Evolutionary conservation across 2,888 invertebrate species (phyloP).

Genomic region (Pterobdella sp.): DNA sequence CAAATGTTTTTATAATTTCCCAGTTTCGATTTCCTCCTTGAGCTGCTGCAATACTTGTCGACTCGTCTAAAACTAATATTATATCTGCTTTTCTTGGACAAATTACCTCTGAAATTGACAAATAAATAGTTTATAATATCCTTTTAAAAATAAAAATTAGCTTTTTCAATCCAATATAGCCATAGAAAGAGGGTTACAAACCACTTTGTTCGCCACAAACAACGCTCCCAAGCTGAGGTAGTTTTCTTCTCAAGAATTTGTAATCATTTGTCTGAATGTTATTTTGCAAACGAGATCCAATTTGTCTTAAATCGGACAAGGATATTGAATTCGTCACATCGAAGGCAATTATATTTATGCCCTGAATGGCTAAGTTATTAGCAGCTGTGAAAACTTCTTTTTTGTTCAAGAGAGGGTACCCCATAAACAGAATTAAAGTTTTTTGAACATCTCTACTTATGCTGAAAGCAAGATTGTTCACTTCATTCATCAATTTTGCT

Average conservation of each 20-base stretch:
- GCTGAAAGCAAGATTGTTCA: neutral
- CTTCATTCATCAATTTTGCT: neutral
- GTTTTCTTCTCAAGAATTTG: slow-evolving; percentile 18
- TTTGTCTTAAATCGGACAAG: slow-evolving; percentile 11
- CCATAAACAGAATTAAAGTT: slow-evolving; percentile 25
- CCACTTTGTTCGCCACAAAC: slow-evolving; percentile 28
- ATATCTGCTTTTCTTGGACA: slow-evolving; percentile 33
- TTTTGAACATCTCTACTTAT: slow-evolving; percentile 22
- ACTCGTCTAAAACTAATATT: slow-evolving; percentile 29
- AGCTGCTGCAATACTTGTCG: slow-evolving; percentile 28
- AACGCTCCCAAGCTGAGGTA: slow-evolving; percentile 18
- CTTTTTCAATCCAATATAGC: neutral
- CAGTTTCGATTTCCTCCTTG: slow-evolving; percentile 27
- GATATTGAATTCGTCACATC: slow-evolving; percentile 16
- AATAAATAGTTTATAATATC: neutral
- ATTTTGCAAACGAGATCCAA: slow-evolving; percentile 18
- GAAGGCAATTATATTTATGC: slow-evolving; percentile 24
- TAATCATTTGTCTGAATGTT: slow-evolving; percentile 17
- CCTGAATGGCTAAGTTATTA: neutral
- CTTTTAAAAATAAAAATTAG: neutral
- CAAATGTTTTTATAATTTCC: slow-evolving; percentile 30
- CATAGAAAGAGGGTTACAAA: neutral
- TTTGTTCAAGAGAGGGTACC: neutral
- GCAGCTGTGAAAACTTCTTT: slow-evolving; percentile 14
- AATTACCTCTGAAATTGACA: slow-evolving; percentile 4